Evolutionary conservation across 2,113 vertebrate species (phyloP).

Genomic region (Petroica traversi): DNA sequence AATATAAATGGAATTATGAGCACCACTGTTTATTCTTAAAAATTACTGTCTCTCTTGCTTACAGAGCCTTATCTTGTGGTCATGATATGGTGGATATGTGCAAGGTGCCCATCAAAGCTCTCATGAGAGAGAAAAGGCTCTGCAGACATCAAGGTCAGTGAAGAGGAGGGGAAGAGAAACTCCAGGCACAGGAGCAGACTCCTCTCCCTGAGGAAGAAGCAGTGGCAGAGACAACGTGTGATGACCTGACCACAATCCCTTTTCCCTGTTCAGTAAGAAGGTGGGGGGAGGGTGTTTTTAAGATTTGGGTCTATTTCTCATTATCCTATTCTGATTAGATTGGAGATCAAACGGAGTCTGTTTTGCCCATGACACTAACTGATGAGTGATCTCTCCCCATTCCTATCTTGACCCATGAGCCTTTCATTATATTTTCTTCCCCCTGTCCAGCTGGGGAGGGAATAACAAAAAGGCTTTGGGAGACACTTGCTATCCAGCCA

Average conservation of each 20-base stretch:
- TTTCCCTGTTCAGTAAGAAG: background rate
- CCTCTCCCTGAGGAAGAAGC: background rate
- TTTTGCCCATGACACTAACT: background rate
- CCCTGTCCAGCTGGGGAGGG: background rate
- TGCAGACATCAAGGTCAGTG: background rate
- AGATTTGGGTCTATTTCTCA: background rate
- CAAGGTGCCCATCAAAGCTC: background rate
- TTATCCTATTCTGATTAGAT: background rate
- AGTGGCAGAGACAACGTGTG: background rate
- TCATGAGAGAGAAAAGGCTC: background rate
- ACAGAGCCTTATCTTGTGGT: background rate
- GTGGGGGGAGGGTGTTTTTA: background rate
- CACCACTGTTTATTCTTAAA: background rate
- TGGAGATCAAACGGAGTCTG: background rate
- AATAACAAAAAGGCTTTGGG: background rate
- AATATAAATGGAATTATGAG: slow-evolving; percentile 3
- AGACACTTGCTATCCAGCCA: background rate
- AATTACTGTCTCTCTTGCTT: background rate
- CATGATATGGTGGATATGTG: no score
- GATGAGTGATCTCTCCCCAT: background rate
- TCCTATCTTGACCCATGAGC: background rate
- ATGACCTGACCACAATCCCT: background rate
- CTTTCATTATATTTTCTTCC: background rate
- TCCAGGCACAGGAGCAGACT: background rate
- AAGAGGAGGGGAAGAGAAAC: background rate